Conservation (phyloP, 2,113 vertebrate species). For the Apaloderma vittatum region DNA sequence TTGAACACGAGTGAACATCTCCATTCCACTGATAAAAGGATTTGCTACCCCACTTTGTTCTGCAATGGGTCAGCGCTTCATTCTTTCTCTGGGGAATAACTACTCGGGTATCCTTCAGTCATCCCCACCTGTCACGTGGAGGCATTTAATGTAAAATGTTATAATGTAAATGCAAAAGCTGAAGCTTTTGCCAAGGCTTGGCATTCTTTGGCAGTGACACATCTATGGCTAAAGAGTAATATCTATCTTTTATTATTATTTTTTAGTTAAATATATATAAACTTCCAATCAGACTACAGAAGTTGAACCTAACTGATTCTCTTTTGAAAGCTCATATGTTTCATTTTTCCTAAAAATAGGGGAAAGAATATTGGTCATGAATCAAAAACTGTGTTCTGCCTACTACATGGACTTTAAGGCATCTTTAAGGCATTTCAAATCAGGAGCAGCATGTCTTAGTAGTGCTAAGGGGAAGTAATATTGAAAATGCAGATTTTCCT, state of each 20-base stretch:
- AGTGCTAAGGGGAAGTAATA: neutral
- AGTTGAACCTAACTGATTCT: neutral
- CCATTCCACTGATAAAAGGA: neutral
- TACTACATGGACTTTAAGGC: neutral
- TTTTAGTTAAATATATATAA: neutral
- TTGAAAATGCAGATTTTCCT: neutral
- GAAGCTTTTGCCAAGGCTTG: neutral
- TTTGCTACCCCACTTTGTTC: neutral
- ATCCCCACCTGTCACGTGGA: neutral
- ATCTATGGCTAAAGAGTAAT: neutral
- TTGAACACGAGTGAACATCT: neutral
- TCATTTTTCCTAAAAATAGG: neutral
- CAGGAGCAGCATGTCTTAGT: neutral
- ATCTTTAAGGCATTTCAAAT: neutral
- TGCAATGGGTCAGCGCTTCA: neutral
- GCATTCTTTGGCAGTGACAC: neutral
- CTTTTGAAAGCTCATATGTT: neutral
- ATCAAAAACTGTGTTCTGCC: neutral
- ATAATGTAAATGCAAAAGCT: neutral
- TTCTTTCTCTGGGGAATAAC: neutral
- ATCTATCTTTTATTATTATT: neutral
- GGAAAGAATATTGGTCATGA: neutral
- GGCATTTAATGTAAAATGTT: neutral
- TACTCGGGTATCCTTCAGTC: neutral
- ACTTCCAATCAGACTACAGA: neutral